Evolutionary conservation across 2,113 vertebrate genomes (phyloP).

Genomic region (Egretta garzetta): DNA sequence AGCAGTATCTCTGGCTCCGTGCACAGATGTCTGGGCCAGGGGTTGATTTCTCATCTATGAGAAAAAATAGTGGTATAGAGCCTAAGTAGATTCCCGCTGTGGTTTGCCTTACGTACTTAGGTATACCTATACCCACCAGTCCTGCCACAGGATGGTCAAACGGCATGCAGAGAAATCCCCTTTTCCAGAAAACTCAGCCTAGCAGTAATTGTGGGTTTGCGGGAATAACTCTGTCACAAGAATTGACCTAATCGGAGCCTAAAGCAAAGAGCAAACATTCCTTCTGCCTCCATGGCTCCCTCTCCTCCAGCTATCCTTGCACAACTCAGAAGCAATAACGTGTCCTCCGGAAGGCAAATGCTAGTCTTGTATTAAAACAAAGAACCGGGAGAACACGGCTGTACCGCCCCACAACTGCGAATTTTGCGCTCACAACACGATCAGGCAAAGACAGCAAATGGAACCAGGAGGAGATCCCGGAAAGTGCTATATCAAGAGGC

Average conservation of each 20-base stretch:
- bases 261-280: slow-evolving; percentile 45
- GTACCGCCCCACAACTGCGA: too few relatives aligned
- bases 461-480: background rate
- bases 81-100: background rate
- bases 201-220: slow-evolving; percentile 17
- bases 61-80: background rate
- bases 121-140: background rate
- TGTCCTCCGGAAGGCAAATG: background rate
- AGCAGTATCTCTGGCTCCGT: background rate
- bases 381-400: background rate
- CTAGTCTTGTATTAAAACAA: background rate
- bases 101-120: background rate
- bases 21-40: background rate
- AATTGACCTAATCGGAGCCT: slow-evolving; percentile 29
- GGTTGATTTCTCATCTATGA: background rate
- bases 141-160: background rate
- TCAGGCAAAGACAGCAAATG: background rate
- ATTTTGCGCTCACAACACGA: fast-evolving
- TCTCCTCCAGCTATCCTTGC: background rate
- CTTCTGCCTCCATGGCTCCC: background rate
- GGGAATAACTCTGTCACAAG: background rate
- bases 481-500: background rate
- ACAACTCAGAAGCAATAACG: background rate
- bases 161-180: background rate
- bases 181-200: slow-evolving; percentile 18